Conservation (phyloP, 2,797 vertebrate species). For the Microctenopoma lineatum region DNA sequence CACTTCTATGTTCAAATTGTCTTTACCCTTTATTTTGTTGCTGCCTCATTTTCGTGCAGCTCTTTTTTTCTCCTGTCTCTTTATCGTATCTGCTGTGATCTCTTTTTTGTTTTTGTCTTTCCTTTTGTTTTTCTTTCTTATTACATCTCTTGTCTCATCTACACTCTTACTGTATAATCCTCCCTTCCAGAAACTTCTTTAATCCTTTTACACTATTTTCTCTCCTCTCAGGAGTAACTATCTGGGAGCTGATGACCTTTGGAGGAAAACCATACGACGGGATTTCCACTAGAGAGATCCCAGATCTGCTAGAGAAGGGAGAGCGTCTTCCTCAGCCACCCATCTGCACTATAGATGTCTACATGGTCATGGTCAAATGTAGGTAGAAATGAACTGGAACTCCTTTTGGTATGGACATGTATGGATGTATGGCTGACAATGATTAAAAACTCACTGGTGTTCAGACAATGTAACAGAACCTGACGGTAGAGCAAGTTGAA, state of each 20-base stretch:
- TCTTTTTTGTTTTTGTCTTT: not conserved
- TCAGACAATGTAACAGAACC: too few relatives aligned
- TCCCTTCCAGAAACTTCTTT: not conserved
- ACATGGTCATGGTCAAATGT: constrained; percentile 99
- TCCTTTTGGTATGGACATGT: too few relatives aligned
- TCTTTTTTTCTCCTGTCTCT: constrained; percentile 1
- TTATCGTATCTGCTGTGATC: constrained; percentile 14
- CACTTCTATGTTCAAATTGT: constrained; percentile 21
- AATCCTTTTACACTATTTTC: not conserved
- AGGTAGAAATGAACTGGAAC: constrained; percentile 59
- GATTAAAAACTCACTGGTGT: too few relatives aligned
- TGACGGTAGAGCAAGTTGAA: too few relatives aligned
- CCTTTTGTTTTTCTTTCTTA: not conserved
- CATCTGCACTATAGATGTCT: constrained; percentile 98
- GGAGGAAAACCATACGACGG: constrained; percentile 98
- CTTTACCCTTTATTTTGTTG: constrained; percentile 16
- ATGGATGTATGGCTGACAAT: too few relatives aligned
- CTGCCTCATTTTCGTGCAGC: not conserved
- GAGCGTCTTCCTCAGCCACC: constrained; percentile 96
- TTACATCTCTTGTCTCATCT: not conserved
- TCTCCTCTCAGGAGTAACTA: constrained; percentile 90
- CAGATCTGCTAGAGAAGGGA: constrained; percentile 97
- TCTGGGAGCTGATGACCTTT: constrained; percentile 99
- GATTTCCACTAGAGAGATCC: constrained; percentile 96
- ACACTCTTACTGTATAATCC: not conserved